These are phyloP conservation scores for Geopemphigus sp. DNA, from an alignment of 1,140 invertebrate genomes.

Conservation along the genomic window DNA sequence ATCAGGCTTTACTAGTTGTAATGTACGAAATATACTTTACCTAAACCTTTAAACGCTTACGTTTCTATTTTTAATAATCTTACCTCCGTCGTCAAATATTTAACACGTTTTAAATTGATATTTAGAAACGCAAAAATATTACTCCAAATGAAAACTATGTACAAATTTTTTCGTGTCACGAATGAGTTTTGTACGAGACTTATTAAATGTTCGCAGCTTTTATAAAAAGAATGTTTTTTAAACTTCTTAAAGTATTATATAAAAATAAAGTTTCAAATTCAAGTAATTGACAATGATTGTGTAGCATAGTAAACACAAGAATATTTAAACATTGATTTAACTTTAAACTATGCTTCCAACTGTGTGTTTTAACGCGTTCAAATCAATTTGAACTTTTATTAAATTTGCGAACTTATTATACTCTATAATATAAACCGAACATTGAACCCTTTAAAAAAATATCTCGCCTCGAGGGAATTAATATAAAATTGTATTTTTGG, in stretches of 20 bases:
- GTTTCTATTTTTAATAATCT: too few relatives aligned
- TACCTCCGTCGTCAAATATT: too few relatives aligned
- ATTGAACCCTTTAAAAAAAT: slow-evolving; percentile 10
- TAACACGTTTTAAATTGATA: too few relatives aligned
- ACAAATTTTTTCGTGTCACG: not conserved
- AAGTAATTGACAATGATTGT: too few relatives aligned
- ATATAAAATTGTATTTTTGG: slow-evolving; percentile 29
- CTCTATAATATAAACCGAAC: slow-evolving; percentile 13
- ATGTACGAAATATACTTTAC: too few relatives aligned
- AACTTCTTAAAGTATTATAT: not conserved
- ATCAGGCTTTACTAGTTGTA: too few relatives aligned
- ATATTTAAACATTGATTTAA: not conserved
- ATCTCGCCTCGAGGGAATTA: slow-evolving; percentile 18
- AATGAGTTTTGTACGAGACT: not conserved
- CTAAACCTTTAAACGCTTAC: too few relatives aligned
- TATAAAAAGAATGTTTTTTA: not conserved
- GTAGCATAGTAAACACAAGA: not conserved
- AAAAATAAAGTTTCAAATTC: not conserved
- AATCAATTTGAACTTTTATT: slow-evolving; percentile 6
- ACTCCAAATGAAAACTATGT: too few relatives aligned
- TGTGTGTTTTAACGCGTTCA: not conserved
- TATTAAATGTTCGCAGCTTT: not conserved
- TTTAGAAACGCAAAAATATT: too few relatives aligned
- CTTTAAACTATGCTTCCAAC: not conserved
- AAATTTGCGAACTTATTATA: not conserved